Percentiles rank a stretch among this genome's conserved stretches.
Conservation (phyloP, 53 echinoderm and acorn worm genomes). For the Temnopleurus reevesii region DNA sequence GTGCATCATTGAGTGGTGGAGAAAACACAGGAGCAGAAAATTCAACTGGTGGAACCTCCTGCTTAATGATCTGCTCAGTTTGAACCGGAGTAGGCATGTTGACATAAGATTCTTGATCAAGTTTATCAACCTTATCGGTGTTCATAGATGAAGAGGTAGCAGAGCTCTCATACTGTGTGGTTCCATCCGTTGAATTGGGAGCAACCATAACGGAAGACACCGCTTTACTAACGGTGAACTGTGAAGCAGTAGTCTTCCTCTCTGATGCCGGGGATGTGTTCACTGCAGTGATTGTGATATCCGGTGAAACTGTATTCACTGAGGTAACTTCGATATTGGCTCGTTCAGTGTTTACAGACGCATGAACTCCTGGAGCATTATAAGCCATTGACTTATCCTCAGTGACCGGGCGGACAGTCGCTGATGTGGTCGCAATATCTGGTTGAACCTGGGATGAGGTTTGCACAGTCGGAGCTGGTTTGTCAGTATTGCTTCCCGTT, state of each 20-base stretch:
- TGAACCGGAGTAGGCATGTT: background rate
- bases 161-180: slow-evolving; percentile 22
- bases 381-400: no score
- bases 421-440: no score
- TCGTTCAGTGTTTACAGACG: background rate
- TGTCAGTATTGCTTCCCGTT: background rate
- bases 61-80: slow-evolving; percentile 31
- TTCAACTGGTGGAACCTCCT: slow-evolving; percentile 22
- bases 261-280: slow-evolving; percentile 36
- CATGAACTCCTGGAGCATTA: background rate
- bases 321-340: background rate
- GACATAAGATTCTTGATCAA: slow-evolving; percentile 20
- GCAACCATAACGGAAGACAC: background rate
- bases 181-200: background rate
- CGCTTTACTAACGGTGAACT: background rate
- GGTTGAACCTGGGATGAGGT: background rate
- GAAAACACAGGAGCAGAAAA: slow-evolving; percentile 44
- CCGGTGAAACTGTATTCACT: slow-evolving; percentile 8
- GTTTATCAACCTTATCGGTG: slow-evolving; percentile 15
- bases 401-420: no score
- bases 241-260: background rate
- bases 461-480: background rate
- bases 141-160: background rate
- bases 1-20: background rate
- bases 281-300: background rate